These are phyloP conservation scores for Sarcophaga peregrina DNA, from an alignment of 1,140 invertebrate genomes.

Conservation along the genomic window DNA sequence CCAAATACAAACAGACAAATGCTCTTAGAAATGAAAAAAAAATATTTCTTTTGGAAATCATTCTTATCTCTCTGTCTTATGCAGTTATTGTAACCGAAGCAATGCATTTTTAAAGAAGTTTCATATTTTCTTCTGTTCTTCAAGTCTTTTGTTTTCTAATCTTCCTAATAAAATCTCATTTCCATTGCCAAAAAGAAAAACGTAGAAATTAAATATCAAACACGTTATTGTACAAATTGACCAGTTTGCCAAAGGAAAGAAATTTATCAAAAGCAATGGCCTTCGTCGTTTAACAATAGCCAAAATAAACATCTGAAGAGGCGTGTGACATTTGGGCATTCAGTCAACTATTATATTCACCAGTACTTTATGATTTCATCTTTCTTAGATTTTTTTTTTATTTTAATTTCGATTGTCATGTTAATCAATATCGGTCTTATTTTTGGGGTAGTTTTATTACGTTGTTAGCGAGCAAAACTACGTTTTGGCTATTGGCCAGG, in stretches of 20 bases:
- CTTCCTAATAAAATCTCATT: constrained; percentile 36
- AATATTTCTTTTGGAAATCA: neutral
- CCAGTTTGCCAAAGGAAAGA: constrained; percentile 23
- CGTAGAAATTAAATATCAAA: constrained; percentile 47
- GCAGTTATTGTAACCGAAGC: neutral
- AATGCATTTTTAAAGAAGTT: too few relatives aligned
- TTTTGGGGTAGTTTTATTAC: neutral
- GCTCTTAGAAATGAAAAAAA: neutral
- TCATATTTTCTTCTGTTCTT: constrained; percentile 21
- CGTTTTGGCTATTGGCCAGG: constrained; percentile 12
- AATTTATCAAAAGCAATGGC: neutral
- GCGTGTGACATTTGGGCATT: constrained; percentile 57
- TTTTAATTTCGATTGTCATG: constrained; percentile 31
- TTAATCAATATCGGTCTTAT: neutral
- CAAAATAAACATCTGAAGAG: constrained; percentile 51
- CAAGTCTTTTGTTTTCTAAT: constrained; percentile 5
- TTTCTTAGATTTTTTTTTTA: neutral
- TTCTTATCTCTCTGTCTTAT: neutral
- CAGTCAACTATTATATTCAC: constrained; percentile 25
- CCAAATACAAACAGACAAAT: neutral
- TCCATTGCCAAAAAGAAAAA: constrained; percentile 52
- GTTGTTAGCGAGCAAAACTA: neutral
- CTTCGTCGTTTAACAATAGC: constrained; percentile 44
- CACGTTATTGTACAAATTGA: neutral
- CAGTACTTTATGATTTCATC: constrained; percentile 53